Base-by-base conservation (phyloP, 2,113 vertebrate genomes). In the Dendropsophus ebraccatus region DNA sequence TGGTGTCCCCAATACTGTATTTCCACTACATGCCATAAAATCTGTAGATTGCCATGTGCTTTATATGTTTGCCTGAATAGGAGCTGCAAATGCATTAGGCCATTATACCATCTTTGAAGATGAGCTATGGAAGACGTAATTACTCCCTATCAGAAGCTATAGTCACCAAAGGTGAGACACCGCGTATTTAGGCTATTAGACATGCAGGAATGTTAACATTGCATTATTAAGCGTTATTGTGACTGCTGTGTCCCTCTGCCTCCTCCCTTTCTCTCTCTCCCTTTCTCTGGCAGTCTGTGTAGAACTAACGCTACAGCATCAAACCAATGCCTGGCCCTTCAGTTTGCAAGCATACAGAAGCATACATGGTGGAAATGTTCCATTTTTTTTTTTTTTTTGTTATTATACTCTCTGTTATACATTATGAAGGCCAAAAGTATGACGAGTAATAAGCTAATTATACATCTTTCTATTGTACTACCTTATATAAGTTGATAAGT, bases 131-230 rank as follows among this genome's bases (percentile, higher is more conserved):
- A 90, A 89, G 88, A 89, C 89, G 88, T 91, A 91, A 72, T 90
- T 89, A 90, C 89, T 89, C 90, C 87, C 88, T 89, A 89, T 90
- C 89, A 88, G 77, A 83, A 89, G 83, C 81, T 41, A 84, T 88
- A 90, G 80, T 1, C 0, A 83, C 84, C 88, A 88, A 76, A 84
- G 87, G 88, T 84, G 86, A 89, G 85, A 86, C 23, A 23, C 78
- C 73, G 87, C 80, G 67, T 91, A 91, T 93, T 93, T 92, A 90
- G 93, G 92, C 93, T 91, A 95, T 96, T 97, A 96, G 96, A 96
- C 93, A 94, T 96, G 95, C 96, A 96, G 95, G 93, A 97, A 97
- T 96, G 95, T 94, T 96, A 94, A 95, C 95, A 93, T 96, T 94
- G 95, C 95, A 94, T 96, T 94, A 95, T 96, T 96, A 96, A 95